Evolutionary conservation across 2,797 vertebrate species (phyloP).

Genomic region (Alosa sapidissima): DNA sequence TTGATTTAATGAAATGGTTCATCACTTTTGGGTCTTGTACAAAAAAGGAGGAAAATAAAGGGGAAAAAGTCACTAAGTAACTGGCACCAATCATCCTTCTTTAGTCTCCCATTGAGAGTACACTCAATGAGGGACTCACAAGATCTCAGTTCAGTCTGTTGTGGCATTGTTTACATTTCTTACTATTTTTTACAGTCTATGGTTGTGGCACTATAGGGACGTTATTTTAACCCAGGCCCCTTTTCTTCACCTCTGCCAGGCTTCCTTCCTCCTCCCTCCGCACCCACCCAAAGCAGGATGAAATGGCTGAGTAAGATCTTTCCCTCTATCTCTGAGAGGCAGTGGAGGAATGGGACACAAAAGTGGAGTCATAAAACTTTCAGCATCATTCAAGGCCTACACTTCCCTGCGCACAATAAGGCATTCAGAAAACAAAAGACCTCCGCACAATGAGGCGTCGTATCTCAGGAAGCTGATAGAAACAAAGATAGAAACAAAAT

Average conservation of each 20-base stretch:
- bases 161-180: background rate
- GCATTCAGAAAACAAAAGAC: constrained; percentile 54
- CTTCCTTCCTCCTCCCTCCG: background rate
- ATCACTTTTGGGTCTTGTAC: background rate
- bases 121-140: background rate
- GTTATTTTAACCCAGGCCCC: background rate
- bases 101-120: background rate
- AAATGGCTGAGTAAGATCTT: constrained; percentile 20
- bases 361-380: constrained; percentile 79
- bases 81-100: background rate
- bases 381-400: constrained; percentile 73
- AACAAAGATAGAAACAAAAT: background rate
- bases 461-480: constrained; percentile 18
- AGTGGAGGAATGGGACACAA: constrained; percentile 58
- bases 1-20: background rate
- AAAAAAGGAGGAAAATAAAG: background rate
- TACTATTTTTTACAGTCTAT: too few relatives aligned
- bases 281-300: background rate
- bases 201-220: background rate
- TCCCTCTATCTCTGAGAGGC: constrained; percentile 2
- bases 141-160: background rate
- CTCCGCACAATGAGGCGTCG: background rate
- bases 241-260: background rate
- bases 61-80: background rate
- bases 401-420: constrained; percentile 70